Conservation (phyloP, 2,113 vertebrate species). For the Calidris pugnax region DNA sequence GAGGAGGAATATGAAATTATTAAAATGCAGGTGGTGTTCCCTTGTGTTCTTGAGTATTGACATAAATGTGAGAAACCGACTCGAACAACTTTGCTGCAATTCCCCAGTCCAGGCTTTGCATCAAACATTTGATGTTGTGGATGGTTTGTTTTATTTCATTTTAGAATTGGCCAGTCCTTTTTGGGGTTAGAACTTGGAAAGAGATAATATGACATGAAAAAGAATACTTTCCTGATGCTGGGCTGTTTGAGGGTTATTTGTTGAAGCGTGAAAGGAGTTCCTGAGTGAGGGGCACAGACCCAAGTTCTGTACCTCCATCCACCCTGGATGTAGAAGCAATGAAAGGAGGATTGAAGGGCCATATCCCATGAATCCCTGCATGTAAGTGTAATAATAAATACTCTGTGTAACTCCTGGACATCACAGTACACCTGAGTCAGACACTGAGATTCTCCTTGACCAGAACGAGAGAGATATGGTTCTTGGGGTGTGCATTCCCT, state of each 20-base stretch:
- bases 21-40: not conserved
- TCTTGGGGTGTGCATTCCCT: not conserved
- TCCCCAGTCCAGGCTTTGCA: not conserved
- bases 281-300: not conserved
- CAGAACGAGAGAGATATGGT: not conserved
- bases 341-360: not conserved
- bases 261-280: not conserved
- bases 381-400: not conserved
- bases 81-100: not conserved
- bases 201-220: not conserved
- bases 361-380: not conserved
- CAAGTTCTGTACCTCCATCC: not conserved
- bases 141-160: not conserved
- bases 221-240: too few relatives aligned
- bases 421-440: not conserved
- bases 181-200: not conserved
- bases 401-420: fast-evolving
- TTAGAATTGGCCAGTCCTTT: not conserved
- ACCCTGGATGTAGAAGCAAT: not conserved
- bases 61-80: not conserved
- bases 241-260: not conserved
- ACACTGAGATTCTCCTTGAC: fast-evolving
- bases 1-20: not conserved
- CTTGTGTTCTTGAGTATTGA: not conserved
- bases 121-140: not conserved